Percentiles rank a stretch among this genome's conserved stretches.
Evolutionary conservation across 2,888 invertebrate species (phyloP).

Genomic region (Griposia aprilina): DNA sequence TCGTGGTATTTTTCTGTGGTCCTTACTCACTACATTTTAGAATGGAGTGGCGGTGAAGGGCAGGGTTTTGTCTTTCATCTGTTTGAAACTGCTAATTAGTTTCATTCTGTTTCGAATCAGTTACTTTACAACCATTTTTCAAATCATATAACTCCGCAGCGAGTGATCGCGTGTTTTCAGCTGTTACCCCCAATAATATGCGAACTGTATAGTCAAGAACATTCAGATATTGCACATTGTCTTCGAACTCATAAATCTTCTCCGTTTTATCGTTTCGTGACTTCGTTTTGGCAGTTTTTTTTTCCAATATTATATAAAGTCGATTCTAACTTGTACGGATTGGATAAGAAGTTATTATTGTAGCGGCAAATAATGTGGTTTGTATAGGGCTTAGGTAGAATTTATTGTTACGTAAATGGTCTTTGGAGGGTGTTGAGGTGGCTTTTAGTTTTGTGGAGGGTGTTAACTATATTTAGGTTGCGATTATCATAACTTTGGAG

Average conservation of each 20-base stretch:
- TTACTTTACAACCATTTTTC: constrained; percentile 17
- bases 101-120: neutral
- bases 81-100: neutral
- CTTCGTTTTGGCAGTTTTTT: constrained; percentile 65
- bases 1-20: too few relatives aligned
- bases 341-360: constrained; percentile 54
- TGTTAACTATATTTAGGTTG: too few relatives aligned
- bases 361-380: constrained; percentile 37
- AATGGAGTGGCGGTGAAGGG: too few relatives aligned
- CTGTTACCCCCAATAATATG: constrained; percentile 56
- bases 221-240: constrained; percentile 65
- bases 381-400: neutral
- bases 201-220: constrained; percentile 52
- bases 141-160: constrained; percentile 10
- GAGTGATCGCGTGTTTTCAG: constrained; percentile 46
- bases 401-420: constrained; percentile 6
- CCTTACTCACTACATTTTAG: too few relatives aligned
- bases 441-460: neutral
- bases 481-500: too few relatives aligned
- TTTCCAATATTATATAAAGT: constrained; percentile 67
- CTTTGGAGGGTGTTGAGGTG: neutral
- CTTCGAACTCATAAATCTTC: constrained; percentile 65
- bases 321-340: constrained; percentile 56
- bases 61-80: too few relatives aligned
- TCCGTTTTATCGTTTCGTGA: constrained; percentile 65